phyloP scores from a whole-genome alignment of 2,888 invertebrate species.

The Cephus pygmeus region DNA sequence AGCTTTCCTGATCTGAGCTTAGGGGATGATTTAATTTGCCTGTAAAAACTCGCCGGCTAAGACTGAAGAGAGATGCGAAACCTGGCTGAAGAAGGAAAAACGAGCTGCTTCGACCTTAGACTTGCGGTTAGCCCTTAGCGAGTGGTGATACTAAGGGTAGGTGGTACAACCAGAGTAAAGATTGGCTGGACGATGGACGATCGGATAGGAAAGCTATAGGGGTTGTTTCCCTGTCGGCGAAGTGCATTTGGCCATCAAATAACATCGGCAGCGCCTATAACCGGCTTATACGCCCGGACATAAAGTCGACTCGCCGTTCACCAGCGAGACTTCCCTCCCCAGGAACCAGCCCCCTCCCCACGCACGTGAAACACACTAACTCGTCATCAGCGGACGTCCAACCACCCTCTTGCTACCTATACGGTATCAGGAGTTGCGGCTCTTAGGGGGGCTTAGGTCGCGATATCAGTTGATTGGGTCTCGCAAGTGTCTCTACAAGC shows the following conservation, averaged over 20 bases:
- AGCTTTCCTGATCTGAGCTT: neutral
- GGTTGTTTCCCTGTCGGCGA: slow-evolving; percentile 50
- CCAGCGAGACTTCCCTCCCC: neutral
- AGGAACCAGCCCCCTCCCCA: neutral
- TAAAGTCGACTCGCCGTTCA: slow-evolving; percentile 59
- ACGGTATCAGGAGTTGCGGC: slow-evolving; percentile 62
- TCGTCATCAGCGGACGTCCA: slow-evolving; percentile 62
- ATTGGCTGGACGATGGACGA: slow-evolving; percentile 50
- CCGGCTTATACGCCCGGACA: slow-evolving; percentile 63
- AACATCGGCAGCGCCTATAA: slow-evolving; percentile 66
- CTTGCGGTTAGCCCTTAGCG: neutral
- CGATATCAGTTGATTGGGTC: slow-evolving; percentile 66
- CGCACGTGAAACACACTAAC: slow-evolving; percentile 58
- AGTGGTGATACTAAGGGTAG: neutral
- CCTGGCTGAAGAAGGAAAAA: neutral
- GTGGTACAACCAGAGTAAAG: slow-evolving; percentile 36
- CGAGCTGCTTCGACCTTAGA: neutral
- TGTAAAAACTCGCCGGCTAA: neutral
- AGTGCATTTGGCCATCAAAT: slow-evolving; percentile 67
- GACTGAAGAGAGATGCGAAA: neutral
- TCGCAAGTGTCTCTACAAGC: slow-evolving; percentile 32
- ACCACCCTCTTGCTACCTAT: slow-evolving; percentile 54
- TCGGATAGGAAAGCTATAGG: slow-evolving; percentile 42
- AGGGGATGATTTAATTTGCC: neutral
- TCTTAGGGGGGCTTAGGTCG: slow-evolving; percentile 57